A percentile compares a stretch with the other conserved stretches of the same genome.
These are phyloP conservation scores for Drosophila auraria DNA, from an alignment of 1,140 invertebrate genomes.

Conservation along the genomic window DNA sequence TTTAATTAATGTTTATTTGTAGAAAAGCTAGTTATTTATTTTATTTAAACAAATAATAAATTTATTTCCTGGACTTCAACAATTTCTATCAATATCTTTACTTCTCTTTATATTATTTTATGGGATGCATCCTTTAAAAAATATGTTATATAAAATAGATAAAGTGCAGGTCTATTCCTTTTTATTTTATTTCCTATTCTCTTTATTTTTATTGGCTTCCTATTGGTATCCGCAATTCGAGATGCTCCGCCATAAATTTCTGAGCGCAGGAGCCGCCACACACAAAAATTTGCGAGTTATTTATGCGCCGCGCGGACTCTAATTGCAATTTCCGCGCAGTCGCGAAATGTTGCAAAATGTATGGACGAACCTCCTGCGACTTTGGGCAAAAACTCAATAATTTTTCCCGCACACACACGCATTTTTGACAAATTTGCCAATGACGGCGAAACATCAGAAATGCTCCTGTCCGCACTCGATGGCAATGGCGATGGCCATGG, in stretches of 20 bases:
- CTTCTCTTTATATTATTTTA: not conserved
- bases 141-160: too few relatives aligned
- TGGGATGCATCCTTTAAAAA: too few relatives aligned
- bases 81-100: not conserved
- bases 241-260: not conserved
- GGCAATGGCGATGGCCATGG: not conserved
- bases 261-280: constrained; percentile 7
- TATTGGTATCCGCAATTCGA: constrained; percentile 29
- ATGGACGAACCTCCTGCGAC: constrained; percentile 35
- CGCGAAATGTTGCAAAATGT: constrained; percentile 77
- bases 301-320: constrained; percentile 65
- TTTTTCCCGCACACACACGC: constrained; percentile 47
- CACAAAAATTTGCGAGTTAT: constrained; percentile 65
- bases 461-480: constrained; percentile 9
- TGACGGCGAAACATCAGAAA: constrained; percentile 22
- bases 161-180: too few relatives aligned
- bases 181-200: constrained; percentile 5
- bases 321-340: constrained; percentile 81
- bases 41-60: not conserved
- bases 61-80: not conserved
- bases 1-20: not conserved
- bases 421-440: constrained; percentile 63
- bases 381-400: constrained; percentile 66
- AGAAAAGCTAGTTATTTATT: too few relatives aligned
- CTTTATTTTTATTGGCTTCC: not conserved